Evolutionary conservation across 2,797 vertebrate genomes (phyloP), one percentile per base, ranked within the genome.

Genomic region (Odontamblyopus lacepedii): DNA sequence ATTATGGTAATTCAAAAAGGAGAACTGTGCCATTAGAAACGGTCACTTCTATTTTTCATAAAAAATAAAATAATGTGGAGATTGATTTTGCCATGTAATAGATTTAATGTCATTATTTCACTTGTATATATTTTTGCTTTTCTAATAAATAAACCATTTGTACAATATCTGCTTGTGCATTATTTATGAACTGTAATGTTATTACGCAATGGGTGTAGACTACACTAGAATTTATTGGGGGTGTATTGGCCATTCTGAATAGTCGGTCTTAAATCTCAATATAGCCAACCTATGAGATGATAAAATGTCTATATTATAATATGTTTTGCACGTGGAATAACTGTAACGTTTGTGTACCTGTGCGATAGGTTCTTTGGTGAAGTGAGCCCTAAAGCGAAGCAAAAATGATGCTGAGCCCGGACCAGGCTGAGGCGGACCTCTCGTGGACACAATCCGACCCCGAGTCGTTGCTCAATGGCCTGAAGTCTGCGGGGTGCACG

Each of bases 321-420:
- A 12, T 56, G 1, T 23, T 26, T 11, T 56, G 11, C 11, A 26
- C 13, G 41, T 44, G n/a, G 23, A 55, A n/a, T 16, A 66, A 6
- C 5, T 35, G 35, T 63, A 26, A 64, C 53, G 0, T 44, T 57
- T 50, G 55, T 19, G 30, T 26, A 26, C 8, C n/a, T 12, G 11
- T 50, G 1, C 16, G 4, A n/a, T 65, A 85, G 78, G 68, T 85
- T 79, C 60, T 19, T 53, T 0, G 35, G 70, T 81, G 74, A 74
- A 84, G 66, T 1, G 78, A 67, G 6, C 1, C 27, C 51, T 35
- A 71, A 70, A 67, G 30, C 0, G 72, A 85, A 79, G 89, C 81
- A 85, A 97, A 95, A 87, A 98, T 98, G 97, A 99, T 99, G 97
- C 95, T 98, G 73, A 98, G 97, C 84, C 96, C 97, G 78, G 97